phyloP scores from a whole-genome alignment of 2,888 invertebrate species.

The Diadegma fenestrale region DNA sequence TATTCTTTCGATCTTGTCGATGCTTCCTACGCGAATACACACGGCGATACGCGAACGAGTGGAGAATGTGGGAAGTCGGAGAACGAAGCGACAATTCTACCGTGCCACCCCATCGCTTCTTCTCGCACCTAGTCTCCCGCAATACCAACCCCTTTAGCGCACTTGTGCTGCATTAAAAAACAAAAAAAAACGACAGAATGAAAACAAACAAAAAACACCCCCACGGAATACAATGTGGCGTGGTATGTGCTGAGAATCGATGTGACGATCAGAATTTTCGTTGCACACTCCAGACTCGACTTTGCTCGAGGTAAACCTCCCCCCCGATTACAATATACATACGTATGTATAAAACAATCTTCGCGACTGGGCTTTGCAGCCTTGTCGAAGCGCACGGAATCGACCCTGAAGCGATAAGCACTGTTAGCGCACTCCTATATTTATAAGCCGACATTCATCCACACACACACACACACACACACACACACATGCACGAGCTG shows the following conservation, averaged over 20 bases:
- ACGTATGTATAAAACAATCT: constrained; percentile 32
- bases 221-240: background rate
- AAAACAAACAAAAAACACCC: background rate
- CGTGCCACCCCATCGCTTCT: constrained; percentile 16
- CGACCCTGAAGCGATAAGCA: constrained; percentile 58
- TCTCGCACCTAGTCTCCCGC: constrained; percentile 8
- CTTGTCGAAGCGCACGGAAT: constrained; percentile 46
- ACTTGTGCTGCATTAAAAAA: constrained; percentile 44
- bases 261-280: constrained; percentile 45
- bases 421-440: constrained; percentile 20
- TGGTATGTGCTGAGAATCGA: constrained; percentile 35
- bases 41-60: background rate
- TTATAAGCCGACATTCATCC: constrained; percentile 17
- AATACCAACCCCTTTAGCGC: constrained; percentile 17
- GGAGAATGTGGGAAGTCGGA: constrained; percentile 23
- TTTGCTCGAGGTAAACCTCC: constrained; percentile 5
- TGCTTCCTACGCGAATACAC: constrained; percentile 1
- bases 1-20: constrained; percentile 29
- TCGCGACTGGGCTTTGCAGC: constrained; percentile 34
- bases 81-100: constrained; percentile 54
- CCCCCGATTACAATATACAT: constrained; percentile 15
- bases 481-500: background rate
- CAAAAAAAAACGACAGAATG: constrained; percentile 15
- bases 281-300: constrained; percentile 13
- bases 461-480: constrained; percentile 22